A percentile compares a stretch with the other conserved stretches of the same genome.
Evolutionary conservation across 2,797 vertebrate species (phyloP).

Genomic region (Gymnoscopelus microlampas): DNA sequence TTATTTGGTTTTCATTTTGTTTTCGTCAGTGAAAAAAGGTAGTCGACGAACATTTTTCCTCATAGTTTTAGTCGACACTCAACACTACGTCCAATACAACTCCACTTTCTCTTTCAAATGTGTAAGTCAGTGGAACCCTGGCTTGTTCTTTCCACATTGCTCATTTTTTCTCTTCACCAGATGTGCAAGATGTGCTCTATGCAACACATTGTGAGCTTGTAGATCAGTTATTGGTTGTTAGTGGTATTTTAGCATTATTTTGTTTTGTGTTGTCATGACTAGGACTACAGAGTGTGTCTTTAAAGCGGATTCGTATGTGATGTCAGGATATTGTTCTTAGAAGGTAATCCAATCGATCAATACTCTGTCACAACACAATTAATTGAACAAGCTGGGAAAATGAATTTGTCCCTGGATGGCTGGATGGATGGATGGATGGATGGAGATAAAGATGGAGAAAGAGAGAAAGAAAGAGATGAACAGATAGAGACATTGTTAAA

Average conservation of each 20-base stretch:
- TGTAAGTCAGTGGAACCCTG: too few relatives aligned
- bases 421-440: not conserved
- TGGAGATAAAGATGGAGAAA: not conserved
- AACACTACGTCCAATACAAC: too few relatives aligned
- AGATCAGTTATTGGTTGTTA: too few relatives aligned
- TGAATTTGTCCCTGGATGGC: conserved; percentile 41
- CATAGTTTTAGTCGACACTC: too few relatives aligned
- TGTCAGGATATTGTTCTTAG: conserved; percentile 61
- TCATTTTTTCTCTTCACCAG: too few relatives aligned
- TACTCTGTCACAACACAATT: conserved; percentile 56
- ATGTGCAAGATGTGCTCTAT: too few relatives aligned
- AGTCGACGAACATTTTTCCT: too few relatives aligned
- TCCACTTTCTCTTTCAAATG: too few relatives aligned
- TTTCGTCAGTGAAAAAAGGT: too few relatives aligned
- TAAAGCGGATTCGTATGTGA: conserved; percentile 46
- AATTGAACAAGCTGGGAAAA: conserved; percentile 74
- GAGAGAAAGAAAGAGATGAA: not conserved
- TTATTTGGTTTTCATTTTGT: too few relatives aligned
- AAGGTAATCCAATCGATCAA: conserved; percentile 71
- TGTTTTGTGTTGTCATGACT: not conserved
- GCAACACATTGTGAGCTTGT: too few relatives aligned
- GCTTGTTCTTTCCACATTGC: too few relatives aligned
- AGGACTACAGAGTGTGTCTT: conserved; percentile 41
- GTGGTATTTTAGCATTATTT: not conserved
- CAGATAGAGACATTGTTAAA: conserved; percentile 12